Percentiles rank a stretch among this genome's conserved stretches.
phyloP scores from a whole-genome alignment of 1,140 invertebrate species.

The Drosophila equinoxialis region DNA sequence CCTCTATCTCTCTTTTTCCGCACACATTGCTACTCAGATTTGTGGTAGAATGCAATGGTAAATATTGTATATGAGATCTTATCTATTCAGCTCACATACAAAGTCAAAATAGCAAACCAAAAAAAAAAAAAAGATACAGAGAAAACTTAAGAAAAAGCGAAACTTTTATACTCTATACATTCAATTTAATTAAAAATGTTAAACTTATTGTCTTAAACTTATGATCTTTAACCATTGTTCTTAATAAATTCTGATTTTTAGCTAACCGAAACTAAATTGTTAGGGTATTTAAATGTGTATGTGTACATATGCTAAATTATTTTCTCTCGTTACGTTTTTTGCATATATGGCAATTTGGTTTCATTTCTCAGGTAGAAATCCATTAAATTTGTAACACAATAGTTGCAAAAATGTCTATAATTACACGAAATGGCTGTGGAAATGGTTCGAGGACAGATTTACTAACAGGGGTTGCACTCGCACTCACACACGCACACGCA shows the following conservation, averaged over 20 bases:
- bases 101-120: neutral
- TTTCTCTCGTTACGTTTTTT: slow-evolving; percentile 15
- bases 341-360: slow-evolving; percentile 44
- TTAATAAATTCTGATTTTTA: no score
- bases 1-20: neutral
- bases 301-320: neutral
- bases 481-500: slow-evolving; percentile 1
- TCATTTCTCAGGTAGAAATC: slow-evolving; percentile 60
- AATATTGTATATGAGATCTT: slow-evolving; percentile 2
- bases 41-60: neutral
- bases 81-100: neutral
- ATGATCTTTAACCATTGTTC: no score
- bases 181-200: no score
- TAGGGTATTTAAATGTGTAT: neutral
- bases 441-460: slow-evolving; percentile 3
- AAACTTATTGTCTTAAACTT: no score
- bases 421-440: slow-evolving; percentile 59
- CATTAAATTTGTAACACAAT: slow-evolving; percentile 76
- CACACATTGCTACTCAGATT: neutral
- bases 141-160: neutral
- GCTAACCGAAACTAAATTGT: neutral
- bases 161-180: neutral
- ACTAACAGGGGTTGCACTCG: slow-evolving; percentile 33
- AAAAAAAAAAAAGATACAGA: neutral
- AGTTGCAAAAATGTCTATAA: slow-evolving; percentile 75